Conservation (phyloP, 1,140 invertebrate species). For the Drosophila leontia region DNA sequence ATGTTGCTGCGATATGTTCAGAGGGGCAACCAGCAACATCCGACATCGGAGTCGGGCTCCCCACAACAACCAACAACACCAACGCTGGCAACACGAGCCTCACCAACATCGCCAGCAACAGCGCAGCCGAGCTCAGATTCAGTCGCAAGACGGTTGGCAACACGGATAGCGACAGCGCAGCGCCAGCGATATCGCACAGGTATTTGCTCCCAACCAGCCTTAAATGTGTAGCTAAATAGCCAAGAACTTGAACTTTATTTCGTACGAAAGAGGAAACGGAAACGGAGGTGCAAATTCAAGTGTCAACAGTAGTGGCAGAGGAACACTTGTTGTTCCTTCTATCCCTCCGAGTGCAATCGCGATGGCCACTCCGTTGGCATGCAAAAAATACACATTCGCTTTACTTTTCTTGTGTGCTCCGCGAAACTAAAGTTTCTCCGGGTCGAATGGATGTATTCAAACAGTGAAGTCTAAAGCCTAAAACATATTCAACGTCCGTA, state of each 20-base stretch:
- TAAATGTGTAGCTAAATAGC: slow-evolving; percentile 21
- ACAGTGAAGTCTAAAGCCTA: background rate
- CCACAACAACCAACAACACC: slow-evolving; percentile 37
- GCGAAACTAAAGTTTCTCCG: background rate
- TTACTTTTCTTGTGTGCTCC: background rate
- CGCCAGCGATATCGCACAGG: slow-evolving; percentile 67
- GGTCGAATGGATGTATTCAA: background rate
- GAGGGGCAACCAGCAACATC: slow-evolving; percentile 62
- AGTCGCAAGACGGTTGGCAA: slow-evolving; percentile 80
- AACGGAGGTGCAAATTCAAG: slow-evolving; percentile 1
- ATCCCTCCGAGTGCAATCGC: background rate
- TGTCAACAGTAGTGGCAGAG: slow-evolving; percentile 2
- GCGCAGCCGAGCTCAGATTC: slow-evolving; percentile 46
- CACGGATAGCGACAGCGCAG: slow-evolving; percentile 79
- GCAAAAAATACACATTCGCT: background rate
- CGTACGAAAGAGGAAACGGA: slow-evolving; percentile 5
- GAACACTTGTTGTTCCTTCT: slow-evolving; percentile 36
- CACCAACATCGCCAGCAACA: slow-evolving; percentile 36
- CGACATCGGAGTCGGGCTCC: background rate
- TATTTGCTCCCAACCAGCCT: slow-evolving; percentile 31
- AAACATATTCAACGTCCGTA: background rate
- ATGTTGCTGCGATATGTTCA: slow-evolving; percentile 63
- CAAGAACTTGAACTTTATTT: slow-evolving; percentile 22
- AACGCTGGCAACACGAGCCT: slow-evolving; percentile 23
- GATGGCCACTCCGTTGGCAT: background rate